These are phyloP conservation scores for Trematomus loennbergii DNA, from an alignment of 2,113 vertebrate species.

Conservation along the genomic window DNA sequence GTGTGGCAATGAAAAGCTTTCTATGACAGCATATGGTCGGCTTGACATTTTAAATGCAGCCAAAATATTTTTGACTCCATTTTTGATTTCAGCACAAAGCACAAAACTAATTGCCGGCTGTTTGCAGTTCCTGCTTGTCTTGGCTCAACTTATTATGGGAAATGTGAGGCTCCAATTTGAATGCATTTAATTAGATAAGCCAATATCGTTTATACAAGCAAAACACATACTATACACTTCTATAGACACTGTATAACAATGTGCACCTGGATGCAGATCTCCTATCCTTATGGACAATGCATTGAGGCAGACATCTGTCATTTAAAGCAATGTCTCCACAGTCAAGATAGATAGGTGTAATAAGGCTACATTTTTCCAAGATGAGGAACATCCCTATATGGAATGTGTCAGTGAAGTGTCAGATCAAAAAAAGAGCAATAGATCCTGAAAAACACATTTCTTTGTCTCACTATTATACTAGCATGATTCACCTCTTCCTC, in stretches of 20 bases:
- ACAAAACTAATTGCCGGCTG: conserved; percentile 31
- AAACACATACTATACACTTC: not conserved
- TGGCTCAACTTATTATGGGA: not conserved
- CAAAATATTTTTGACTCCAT: conserved; percentile 38
- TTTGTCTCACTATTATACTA: not conserved
- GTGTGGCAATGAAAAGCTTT: conserved; percentile 44
- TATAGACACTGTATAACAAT: not conserved
- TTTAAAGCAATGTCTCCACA: not conserved
- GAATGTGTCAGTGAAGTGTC: conserved; percentile 2
- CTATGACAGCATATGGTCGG: conserved; percentile 35
- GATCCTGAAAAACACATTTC: conserved; percentile 33
- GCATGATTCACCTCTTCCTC: conserved; percentile 3
- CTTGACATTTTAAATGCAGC: conserved; percentile 42
- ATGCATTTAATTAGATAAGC: not conserved
- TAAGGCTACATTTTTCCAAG: not conserved
- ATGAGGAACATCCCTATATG: not conserved
- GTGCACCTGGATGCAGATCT: not conserved
- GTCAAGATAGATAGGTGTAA: too few relatives aligned
- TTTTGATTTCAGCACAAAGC: not conserved
- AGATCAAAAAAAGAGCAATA: conserved; percentile 12
- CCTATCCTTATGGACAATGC: too few relatives aligned
- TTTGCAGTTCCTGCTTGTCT: conserved; percentile 35
- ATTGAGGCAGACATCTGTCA: not conserved
- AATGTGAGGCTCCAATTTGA: not conserved
- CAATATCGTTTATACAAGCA: not conserved